phyloP scores from a whole-genome alignment of 2,113 vertebrate genomes.

The Oreochromis tanganicae region DNA sequence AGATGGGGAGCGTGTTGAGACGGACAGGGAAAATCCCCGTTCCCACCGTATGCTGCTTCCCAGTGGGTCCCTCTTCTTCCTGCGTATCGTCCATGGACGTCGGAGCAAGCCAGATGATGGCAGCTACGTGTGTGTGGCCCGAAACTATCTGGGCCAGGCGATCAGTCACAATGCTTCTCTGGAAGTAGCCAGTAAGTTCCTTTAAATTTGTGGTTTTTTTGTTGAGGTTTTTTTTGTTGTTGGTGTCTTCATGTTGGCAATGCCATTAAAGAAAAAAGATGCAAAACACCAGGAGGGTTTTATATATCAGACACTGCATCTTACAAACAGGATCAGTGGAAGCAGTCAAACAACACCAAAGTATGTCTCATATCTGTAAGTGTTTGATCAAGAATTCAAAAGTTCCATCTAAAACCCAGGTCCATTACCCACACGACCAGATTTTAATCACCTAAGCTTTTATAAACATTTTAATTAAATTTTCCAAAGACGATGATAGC shows the following conservation, averaged over 20 bases:
- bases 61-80: constrained; percentile 90
- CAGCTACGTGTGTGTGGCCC: constrained; percentile 88
- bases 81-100: constrained; percentile 88
- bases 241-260: neutral
- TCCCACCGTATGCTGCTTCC: constrained; percentile 72
- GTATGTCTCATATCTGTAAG: neutral
- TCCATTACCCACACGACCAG: neutral
- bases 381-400: neutral
- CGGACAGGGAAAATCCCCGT: constrained; percentile 66
- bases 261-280: neutral
- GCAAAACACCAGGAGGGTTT: neutral
- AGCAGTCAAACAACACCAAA: neutral
- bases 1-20: constrained; percentile 70
- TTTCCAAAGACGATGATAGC: neutral
- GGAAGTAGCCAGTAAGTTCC: constrained; percentile 94
- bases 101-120: constrained; percentile 90
- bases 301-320: neutral
- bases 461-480: neutral
- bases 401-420: neutral
- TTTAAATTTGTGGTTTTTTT: neutral
- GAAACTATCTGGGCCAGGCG: constrained; percentile 94
- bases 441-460: neutral
- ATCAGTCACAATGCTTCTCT: constrained; percentile 94
- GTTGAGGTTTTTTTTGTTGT: neutral
- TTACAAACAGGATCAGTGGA: neutral